A percentile compares a stretch with the other conserved stretches of the same genome.
Evolutionary conservation across 2,797 vertebrate species (phyloP).

Genomic region (Chrysolophus pictus): DNA sequence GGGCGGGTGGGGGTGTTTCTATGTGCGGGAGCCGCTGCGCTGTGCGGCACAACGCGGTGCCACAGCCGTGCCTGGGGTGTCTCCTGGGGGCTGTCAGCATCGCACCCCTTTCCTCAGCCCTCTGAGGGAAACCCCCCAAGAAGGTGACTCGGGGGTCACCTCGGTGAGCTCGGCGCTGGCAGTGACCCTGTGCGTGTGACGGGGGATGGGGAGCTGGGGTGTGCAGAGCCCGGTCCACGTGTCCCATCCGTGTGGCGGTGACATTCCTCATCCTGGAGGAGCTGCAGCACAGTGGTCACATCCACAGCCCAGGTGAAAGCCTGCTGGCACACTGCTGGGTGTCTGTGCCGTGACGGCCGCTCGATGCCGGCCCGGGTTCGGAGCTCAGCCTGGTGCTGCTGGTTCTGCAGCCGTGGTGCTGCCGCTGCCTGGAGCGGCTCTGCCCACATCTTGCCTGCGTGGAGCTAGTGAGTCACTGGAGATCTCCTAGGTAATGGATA

Average conservation of each 20-base stretch:
- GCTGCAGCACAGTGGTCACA: neutral
- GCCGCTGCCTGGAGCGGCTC: neutral
- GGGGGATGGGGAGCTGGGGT: rapidly evolving
- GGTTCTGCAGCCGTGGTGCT: neutral
- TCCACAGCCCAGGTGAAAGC: neutral
- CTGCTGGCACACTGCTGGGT: neutral
- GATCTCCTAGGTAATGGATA: conserved; percentile 65
- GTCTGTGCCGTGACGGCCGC: neutral
- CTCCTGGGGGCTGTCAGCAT: neutral
- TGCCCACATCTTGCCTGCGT: conserved; percentile 45
- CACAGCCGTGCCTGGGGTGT: rapidly evolving
- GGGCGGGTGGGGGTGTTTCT: neutral
- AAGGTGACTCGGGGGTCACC: neutral
- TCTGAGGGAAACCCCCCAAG: no score
- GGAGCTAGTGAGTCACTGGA: conserved; percentile 61
- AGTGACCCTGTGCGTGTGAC: neutral
- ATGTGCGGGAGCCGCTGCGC: neutral
- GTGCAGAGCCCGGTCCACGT: neutral
- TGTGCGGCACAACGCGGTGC: neutral
- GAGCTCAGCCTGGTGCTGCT: neutral
- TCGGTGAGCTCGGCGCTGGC: neutral
- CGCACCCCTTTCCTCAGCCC: neutral
- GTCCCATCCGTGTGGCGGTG: rapidly evolving
- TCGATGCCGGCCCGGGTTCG: neutral
- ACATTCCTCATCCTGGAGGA: neutral